Evolutionary conservation across 2,888 invertebrate species (phyloP).

Genomic region (Amiota mariae): DNA sequence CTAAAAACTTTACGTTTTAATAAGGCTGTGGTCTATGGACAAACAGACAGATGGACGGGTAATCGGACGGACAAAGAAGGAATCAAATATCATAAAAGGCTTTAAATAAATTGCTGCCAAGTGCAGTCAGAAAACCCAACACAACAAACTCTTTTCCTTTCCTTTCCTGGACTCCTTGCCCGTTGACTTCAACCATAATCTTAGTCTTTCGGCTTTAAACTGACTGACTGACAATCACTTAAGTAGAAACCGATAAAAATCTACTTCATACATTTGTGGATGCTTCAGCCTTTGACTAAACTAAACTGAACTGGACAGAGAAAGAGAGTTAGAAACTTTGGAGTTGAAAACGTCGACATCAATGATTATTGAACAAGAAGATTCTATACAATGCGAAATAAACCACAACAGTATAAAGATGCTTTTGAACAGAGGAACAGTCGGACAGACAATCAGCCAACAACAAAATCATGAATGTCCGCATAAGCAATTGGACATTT

Average conservation of each 20-base stretch:
- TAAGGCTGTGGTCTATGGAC: slow-evolving; percentile 38
- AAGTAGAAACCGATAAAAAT: slow-evolving; percentile 67
- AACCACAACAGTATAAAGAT: slow-evolving; percentile 21
- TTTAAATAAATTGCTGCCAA: slow-evolving; percentile 58
- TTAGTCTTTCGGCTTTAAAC: slow-evolving; percentile 30
- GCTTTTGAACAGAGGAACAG: slow-evolving; percentile 37
- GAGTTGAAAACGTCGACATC: neutral
- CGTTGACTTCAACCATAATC: slow-evolving; percentile 41
- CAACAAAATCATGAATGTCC: slow-evolving; percentile 58
- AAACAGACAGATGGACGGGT: slow-evolving; percentile 18
- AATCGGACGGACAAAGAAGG: slow-evolving; percentile 27
- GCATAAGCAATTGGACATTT: slow-evolving; percentile 59
- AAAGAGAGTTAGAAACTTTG: slow-evolving; percentile 7
- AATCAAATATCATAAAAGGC: slow-evolving; percentile 54
- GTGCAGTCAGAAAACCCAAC: slow-evolving; percentile 34
- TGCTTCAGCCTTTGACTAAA: slow-evolving; percentile 41
- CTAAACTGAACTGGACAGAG: slow-evolving; percentile 37
- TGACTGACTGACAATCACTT: slow-evolving; percentile 68
- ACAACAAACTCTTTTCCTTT: slow-evolving; percentile 14
- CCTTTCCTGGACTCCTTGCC: neutral
- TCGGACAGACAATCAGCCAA: slow-evolving; percentile 34
- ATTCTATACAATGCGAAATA: slow-evolving; percentile 22
- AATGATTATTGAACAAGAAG: slow-evolving; percentile 11
- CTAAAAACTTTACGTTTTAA: slow-evolving; percentile 43
- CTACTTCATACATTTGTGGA: slow-evolving; percentile 48